Percentiles rank a stretch among this genome's conserved stretches.
Evolutionary conservation across 2,113 vertebrate species (phyloP).

Genomic region (Panurus biarmicus): DNA sequence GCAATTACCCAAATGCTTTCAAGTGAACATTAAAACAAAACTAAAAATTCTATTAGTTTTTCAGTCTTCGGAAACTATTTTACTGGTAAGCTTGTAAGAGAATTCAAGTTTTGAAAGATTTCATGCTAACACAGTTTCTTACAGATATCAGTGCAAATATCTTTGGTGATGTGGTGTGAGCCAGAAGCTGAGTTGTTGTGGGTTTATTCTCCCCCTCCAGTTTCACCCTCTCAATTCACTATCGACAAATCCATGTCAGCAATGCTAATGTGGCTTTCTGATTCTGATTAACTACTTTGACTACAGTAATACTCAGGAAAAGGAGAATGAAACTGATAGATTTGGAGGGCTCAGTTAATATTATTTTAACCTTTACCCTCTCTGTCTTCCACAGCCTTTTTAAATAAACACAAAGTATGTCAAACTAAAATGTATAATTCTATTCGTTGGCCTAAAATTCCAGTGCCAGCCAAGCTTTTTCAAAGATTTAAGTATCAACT

Average conservation of each 20-base stretch:
- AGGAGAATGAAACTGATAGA: slow-evolving; percentile 25
- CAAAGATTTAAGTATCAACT: not conserved
- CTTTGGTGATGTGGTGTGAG: not conserved
- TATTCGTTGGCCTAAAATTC: not conserved
- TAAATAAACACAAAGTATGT: slow-evolving; percentile 48
- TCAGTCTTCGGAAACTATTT: not conserved
- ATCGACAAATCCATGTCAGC: not conserved
- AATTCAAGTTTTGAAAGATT: not conserved
- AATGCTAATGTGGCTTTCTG: not conserved
- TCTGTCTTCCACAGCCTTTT: slow-evolving; percentile 35
- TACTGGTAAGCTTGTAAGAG: not conserved
- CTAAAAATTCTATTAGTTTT: not conserved
- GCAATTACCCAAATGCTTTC: not conserved
- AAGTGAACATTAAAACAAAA: not conserved
- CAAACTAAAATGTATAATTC: slow-evolving; percentile 35
- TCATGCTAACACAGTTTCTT: not conserved
- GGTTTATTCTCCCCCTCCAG: not conserved
- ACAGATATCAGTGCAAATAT: not conserved
- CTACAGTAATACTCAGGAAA: slow-evolving; percentile 14
- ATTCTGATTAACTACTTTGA: slow-evolving; percentile 23
- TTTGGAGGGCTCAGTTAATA: slow-evolving; percentile 41
- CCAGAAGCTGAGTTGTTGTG: not conserved
- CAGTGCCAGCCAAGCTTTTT: not conserved
- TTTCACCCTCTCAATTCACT: not conserved
- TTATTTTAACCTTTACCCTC: slow-evolving; percentile 57